Evolutionary conservation across 2,888 invertebrate genomes (phyloP).

Genomic region (Athalia circularis): DNA sequence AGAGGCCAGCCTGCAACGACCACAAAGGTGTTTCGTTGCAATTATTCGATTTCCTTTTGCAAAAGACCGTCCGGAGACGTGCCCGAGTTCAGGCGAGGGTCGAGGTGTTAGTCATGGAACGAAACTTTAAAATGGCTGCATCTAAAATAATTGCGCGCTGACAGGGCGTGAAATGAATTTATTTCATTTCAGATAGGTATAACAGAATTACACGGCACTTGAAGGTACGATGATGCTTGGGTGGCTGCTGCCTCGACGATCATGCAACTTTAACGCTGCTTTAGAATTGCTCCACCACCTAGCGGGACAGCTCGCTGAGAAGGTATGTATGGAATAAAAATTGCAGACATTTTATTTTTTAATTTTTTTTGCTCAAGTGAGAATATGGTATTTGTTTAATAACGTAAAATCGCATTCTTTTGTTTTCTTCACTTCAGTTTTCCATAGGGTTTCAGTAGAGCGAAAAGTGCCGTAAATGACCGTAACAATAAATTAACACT

Average conservation of each 20-base stretch:
- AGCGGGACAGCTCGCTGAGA: too few relatives aligned
- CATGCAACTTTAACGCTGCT: not conserved
- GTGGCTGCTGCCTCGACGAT: conserved; percentile 54
- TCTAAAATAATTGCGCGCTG: conserved; percentile 73
- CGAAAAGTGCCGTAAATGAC: too few relatives aligned
- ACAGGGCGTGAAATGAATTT: conserved; percentile 75
- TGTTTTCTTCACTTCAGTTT: too few relatives aligned
- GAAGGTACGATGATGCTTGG: conserved; percentile 69
- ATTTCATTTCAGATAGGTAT: conserved; percentile 73
- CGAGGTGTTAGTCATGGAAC: conserved; percentile 67
- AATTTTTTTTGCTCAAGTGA: too few relatives aligned
- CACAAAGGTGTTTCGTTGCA: conserved; percentile 26
- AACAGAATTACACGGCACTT: conserved; percentile 74
- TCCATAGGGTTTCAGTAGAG: too few relatives aligned
- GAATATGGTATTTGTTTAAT: too few relatives aligned
- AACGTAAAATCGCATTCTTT: too few relatives aligned
- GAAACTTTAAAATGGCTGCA: conserved; percentile 68
- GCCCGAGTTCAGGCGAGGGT: conserved; percentile 61
- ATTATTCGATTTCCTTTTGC: conserved; percentile 44
- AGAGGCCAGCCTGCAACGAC: not conserved
- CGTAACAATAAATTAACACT: too few relatives aligned
- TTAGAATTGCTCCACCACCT: too few relatives aligned
- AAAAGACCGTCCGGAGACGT: conserved; percentile 48
- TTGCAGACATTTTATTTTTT: too few relatives aligned
- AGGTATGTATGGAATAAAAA: too few relatives aligned